Conservation (phyloP, 1,140 invertebrate species). For the Eufriesea mexicana region DNA sequence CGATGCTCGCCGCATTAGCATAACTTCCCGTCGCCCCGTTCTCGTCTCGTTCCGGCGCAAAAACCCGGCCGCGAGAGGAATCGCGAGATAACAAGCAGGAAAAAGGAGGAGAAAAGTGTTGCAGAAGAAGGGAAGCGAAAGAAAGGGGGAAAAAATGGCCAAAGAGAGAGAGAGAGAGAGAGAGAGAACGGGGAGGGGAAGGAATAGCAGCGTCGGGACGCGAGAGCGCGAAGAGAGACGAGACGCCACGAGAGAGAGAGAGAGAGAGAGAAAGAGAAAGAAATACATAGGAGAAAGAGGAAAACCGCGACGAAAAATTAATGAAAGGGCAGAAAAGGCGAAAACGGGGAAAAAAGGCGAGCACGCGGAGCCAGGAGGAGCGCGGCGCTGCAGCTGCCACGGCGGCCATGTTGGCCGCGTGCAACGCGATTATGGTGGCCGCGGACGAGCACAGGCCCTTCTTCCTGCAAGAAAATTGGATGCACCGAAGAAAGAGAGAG, state of each 20-base stretch:
- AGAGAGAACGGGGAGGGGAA: not conserved
- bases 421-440: slow-evolving; percentile 79
- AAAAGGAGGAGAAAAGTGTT: not conserved
- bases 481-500: slow-evolving; percentile 65
- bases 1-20: slow-evolving; percentile 53
- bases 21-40: slow-evolving; percentile 51
- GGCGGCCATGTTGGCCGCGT: slow-evolving; percentile 77
- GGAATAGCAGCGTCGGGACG: no score
- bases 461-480: slow-evolving; percentile 77
- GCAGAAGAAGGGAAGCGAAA: not conserved
- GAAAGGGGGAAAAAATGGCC: not conserved
- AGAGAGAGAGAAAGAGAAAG: not conserved
- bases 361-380: slow-evolving; percentile 41
- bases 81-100: not conserved
- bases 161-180: not conserved
- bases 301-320: slow-evolving; percentile 46
- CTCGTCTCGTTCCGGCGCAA: slow-evolving; percentile 38
- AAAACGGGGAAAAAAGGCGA: slow-evolving; percentile 30
- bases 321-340: slow-evolving; percentile 55
- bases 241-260: not conserved
- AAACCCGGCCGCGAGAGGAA: slow-evolving; percentile 28
- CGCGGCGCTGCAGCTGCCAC: slow-evolving; percentile 38
- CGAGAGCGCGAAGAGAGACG: not conserved
- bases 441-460: slow-evolving; percentile 60
- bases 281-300: slow-evolving; percentile 32